Percentiles rank a stretch among this genome's conserved stretches.
These are phyloP conservation scores for Hippocampus kuda DNA, from an alignment of 2,797 vertebrate species.

Conservation along the genomic window DNA sequence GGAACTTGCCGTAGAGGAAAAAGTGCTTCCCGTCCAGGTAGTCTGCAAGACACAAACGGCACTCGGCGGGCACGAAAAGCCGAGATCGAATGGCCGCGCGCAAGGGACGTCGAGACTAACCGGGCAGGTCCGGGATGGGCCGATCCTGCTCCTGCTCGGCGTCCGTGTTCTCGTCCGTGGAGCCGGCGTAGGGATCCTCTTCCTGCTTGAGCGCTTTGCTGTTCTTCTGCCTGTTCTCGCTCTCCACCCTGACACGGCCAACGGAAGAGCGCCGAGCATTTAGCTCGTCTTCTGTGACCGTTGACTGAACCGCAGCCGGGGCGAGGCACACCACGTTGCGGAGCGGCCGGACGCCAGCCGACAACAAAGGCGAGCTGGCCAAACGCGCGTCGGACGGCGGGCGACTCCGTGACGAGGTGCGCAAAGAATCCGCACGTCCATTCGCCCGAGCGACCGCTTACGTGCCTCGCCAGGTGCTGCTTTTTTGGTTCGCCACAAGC, in stretches of 20 bases:
- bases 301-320: neutral
- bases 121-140: constrained; percentile 78
- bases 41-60: constrained; percentile 49
- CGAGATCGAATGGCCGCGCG: neutral
- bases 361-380: no score
- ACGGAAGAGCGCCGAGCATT: no score
- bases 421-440: neutral
- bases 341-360: no score
- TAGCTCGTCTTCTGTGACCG: neutral
- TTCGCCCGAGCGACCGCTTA: no score
- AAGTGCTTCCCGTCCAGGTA: constrained; percentile 78
- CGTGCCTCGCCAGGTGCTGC: no score
- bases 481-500: no score
- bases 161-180: constrained; percentile 87
- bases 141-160: constrained; percentile 69
- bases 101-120: constrained; percentile 38
- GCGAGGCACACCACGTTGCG: no score
- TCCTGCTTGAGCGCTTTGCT: constrained; percentile 38
- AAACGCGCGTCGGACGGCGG: no score
- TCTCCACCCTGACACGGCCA: constrained; percentile 56
- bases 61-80: neutral
- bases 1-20: constrained; percentile 83
- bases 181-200: constrained; percentile 75
- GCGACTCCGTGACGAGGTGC: neutral
- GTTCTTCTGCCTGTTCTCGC: constrained; percentile 52